These are phyloP conservation scores for Sphinx pinastri DNA, from an alignment of 2,888 invertebrate species.

Conservation along the genomic window DNA sequence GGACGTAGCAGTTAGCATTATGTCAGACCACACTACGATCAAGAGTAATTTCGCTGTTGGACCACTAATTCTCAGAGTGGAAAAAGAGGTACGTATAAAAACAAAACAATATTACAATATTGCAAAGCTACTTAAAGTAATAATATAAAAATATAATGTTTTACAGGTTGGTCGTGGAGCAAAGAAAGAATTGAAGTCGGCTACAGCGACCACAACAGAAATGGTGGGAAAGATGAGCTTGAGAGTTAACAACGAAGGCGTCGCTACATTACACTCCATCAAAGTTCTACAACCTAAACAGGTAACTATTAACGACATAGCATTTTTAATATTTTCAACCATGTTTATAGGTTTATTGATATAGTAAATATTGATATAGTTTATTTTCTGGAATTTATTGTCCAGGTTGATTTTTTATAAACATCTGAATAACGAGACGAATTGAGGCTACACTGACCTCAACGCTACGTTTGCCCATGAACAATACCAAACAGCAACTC, in stretches of 20 bases:
- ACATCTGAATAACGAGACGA: too few relatives aligned
- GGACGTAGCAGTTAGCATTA: constrained; percentile 91
- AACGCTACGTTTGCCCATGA: too few relatives aligned
- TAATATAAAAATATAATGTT: constrained; percentile 26
- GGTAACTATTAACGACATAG: constrained; percentile 70
- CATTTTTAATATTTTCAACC: too few relatives aligned
- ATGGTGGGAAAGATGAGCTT: constrained; percentile 92
- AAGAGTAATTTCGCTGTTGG: constrained; percentile 92
- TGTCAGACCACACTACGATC: constrained; percentile 91
- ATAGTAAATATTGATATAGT: not conserved
- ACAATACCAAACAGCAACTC: too few relatives aligned
- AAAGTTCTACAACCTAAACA: constrained; percentile 94
- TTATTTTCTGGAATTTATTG: not conserved
- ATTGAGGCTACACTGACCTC: too few relatives aligned
- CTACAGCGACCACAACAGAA: constrained; percentile 94
- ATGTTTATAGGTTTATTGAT: not conserved
- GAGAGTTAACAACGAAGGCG: constrained; percentile 90
- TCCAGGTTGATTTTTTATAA: too few relatives aligned
- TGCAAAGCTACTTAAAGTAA: constrained; percentile 20
- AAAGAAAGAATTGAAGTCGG: constrained; percentile 92
- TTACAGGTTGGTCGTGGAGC: constrained; percentile 89
- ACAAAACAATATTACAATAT: not conserved
- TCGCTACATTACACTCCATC: constrained; percentile 93
- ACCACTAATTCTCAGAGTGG: constrained; percentile 90
- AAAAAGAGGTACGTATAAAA: constrained; percentile 85